These are phyloP conservation scores for Apamea anceps DNA, from an alignment of 2,888 invertebrate genomes.

Conservation along the genomic window DNA sequence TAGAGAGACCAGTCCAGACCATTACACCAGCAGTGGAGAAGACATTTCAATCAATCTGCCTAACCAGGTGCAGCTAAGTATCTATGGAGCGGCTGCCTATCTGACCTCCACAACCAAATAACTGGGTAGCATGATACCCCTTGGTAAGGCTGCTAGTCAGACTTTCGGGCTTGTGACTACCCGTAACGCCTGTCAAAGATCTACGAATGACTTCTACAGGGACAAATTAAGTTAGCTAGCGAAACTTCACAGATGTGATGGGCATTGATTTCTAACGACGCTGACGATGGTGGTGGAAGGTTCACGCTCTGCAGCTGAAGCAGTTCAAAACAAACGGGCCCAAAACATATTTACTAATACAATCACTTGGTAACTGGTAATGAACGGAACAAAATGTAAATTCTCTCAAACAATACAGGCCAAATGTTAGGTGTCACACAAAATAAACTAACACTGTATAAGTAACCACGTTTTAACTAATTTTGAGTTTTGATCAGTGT, in stretches of 20 bases:
- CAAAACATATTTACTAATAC: conserved; percentile 25
- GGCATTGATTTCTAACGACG: neutral
- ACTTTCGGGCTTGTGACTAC: neutral
- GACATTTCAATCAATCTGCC: neutral
- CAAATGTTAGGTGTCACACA: conserved; percentile 75
- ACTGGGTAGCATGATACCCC: neutral
- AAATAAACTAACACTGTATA: conserved; percentile 41
- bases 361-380: conserved; percentile 48
- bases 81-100: neutral
- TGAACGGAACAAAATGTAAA: conserved; percentile 66
- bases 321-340: conserved; percentile 16
- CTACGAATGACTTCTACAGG: neutral
- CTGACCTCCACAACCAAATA: neutral
- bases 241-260: neutral
- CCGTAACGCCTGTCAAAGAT: neutral
- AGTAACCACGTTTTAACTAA: conserved; percentile 16
- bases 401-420: conserved; percentile 78
- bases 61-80: neutral
- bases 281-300: too few relatives aligned
- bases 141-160: neutral
- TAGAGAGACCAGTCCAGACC: too few relatives aligned
- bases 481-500: conserved; percentile 5
- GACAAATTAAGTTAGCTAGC: neutral
- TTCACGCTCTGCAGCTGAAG: neutral
- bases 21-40: too few relatives aligned